phyloP scores from a whole-genome alignment of 2,797 vertebrate species.

The Notamacropus eugenii region DNA sequence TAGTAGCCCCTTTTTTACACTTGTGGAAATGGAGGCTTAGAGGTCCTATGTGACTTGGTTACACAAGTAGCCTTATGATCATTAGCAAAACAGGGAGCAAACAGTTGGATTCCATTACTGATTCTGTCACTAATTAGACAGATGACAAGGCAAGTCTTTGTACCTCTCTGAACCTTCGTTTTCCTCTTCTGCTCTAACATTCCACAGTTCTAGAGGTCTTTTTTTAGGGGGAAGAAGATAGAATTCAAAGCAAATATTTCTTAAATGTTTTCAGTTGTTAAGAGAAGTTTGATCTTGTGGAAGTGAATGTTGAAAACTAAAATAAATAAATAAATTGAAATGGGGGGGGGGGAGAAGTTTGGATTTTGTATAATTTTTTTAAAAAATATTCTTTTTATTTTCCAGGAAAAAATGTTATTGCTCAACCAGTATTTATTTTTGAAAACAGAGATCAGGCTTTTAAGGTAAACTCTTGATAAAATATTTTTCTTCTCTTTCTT shows the following conservation, averaged over 20 bases:
- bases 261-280: conserved; percentile 35
- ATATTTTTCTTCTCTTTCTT: background rate
- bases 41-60: background rate
- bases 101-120: background rate
- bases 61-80: background rate
- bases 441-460: conserved; percentile 80
- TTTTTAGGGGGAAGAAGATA: background rate
- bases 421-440: conserved; percentile 87
- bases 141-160: background rate
- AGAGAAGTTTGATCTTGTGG: background rate
- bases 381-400: conserved; percentile 63
- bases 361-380: conserved; percentile 30
- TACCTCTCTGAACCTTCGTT: background rate
- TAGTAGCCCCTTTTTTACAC: background rate
- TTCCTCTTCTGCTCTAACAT: background rate
- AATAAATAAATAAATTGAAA: no score
- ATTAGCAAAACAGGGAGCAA: background rate
- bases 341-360: background rate
- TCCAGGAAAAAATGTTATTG: conserved; percentile 86
- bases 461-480: conserved; percentile 84
- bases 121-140: background rate
- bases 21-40: background rate
- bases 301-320: no score
- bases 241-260: conserved; percentile 23
- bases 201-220: background rate